Evolutionary conservation across 2,888 invertebrate genomes (phyloP).

Genomic region (Malthinus seriepunctatus): DNA sequence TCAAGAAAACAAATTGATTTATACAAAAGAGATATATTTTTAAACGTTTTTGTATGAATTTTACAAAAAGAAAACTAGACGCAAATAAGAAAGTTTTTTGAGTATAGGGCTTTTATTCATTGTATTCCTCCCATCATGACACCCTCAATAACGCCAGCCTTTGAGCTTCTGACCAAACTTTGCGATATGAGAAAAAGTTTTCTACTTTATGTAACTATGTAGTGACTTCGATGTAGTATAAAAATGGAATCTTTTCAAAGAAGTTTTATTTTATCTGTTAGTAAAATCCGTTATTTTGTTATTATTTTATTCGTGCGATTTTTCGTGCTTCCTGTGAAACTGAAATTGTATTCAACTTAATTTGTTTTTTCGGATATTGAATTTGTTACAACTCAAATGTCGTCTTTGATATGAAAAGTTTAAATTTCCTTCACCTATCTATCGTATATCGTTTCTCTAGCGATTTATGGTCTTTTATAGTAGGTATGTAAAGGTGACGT

Average conservation of each 20-base stretch:
- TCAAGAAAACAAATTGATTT: no score
- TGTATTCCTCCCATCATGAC: constrained; percentile 21
- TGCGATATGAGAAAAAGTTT: constrained; percentile 23
- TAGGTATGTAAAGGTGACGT: constrained; percentile 16
- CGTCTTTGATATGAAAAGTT: constrained; percentile 9
- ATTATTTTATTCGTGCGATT: constrained; percentile 6
- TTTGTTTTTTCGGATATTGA: constrained; percentile 4
- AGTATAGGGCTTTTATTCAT: constrained; percentile 20
- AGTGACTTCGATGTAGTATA: constrained; percentile 12
- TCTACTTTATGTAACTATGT: constrained; percentile 19
- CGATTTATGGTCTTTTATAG: constrained; percentile 23
- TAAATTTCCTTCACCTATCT: constrained; percentile 11
- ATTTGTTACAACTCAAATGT: neutral
- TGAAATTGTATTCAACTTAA: constrained; percentile 9
- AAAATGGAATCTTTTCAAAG: constrained; percentile 5
- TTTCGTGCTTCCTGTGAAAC: constrained; percentile 3
- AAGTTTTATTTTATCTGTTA: constrained; percentile 4
- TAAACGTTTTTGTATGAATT: constrained; percentile 14
- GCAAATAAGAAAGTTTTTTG: constrained; percentile 18
- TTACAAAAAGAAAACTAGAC: constrained; percentile 18
- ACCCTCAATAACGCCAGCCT: constrained; percentile 18
- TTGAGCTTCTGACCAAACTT: constrained; percentile 23
- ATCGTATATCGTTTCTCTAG: constrained; percentile 11
- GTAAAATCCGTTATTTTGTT: constrained; percentile 5
- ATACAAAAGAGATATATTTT: neutral